Evolutionary conservation across 2,797 vertebrate genomes (phyloP).

Genomic region (Podarcis lilfordi): DNA sequence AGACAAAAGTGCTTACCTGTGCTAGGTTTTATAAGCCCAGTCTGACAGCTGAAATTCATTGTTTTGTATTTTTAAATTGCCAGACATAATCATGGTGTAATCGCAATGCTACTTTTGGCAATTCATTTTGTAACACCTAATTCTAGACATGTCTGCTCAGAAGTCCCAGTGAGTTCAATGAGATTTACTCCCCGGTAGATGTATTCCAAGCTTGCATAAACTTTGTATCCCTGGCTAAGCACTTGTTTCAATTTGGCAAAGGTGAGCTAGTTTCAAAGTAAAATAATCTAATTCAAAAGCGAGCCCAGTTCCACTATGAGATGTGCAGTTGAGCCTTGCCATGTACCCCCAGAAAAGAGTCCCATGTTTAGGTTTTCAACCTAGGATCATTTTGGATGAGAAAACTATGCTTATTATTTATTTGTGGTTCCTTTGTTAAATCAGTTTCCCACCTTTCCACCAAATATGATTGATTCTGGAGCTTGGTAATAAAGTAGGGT

Average conservation of each 20-base stretch:
- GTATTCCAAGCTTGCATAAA: background rate
- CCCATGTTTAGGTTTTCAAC: background rate
- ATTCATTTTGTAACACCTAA: constrained; percentile 16
- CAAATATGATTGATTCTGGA: background rate
- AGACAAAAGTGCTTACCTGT: constrained; percentile 37
- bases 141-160: background rate
- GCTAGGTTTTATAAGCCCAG: background rate
- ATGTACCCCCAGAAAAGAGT: too few relatives aligned
- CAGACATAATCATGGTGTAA: background rate
- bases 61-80: background rate
- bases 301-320: background rate
- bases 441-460: background rate
- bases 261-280: constrained; percentile 14
- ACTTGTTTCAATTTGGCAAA: constrained; percentile 1
- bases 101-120: background rate
- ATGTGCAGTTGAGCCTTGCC: too few relatives aligned
- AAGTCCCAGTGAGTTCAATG: background rate
- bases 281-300: constrained; percentile 6
- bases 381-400: background rate
- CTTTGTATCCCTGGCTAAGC: background rate
- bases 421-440: background rate
- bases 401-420: background rate
- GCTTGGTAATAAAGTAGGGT: too few relatives aligned
- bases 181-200: background rate
- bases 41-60: background rate